Evolutionary conservation across 2,113 vertebrate genomes (phyloP), one percentile per base, ranked within the genome.

Genomic region (Brachirus orientalis): DNA sequence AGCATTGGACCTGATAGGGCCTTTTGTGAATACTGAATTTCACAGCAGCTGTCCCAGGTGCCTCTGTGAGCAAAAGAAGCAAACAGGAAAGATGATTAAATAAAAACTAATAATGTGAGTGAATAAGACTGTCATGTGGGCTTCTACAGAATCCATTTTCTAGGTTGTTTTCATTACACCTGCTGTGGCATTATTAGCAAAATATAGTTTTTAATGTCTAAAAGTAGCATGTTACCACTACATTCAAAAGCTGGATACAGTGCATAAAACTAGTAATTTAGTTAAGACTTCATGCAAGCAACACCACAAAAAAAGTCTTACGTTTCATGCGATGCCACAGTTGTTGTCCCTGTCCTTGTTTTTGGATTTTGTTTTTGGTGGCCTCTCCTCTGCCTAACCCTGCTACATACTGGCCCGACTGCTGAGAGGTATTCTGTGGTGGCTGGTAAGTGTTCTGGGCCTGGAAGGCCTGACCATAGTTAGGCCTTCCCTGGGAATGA

Each of bases 1-100:
- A 68, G 61, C 82, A 75, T 37, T 77, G 87, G 71, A 87, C 84
- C 79, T 87, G 86, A 56, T 95, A 95, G 1, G 94, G 94, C 62
- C 95, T 93, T 63, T 96, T 96, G 50, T 91, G 85, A 80, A 97
- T 94, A 81, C 95, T 97, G 89, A 97, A 97, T 82, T 97, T 97
- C 51, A 97, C 88, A 7, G 91, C 69, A 22, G 93, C 90, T 3
- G 94, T 68, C 16, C 95, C 96, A 19, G 96, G 96, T 55, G 96
- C 92, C 36, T 96, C 96, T 97, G 79, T 43, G n/a, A 28, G 1
- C 43, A 52, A 0, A 80, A 37, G 38, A 62, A 33, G 14, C 35
- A 54, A 1, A 35, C 0, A 7, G 0, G 4, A 43, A 54, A 40
- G 7, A 1, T 19, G 20, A 28, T 1, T 14, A 8, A 53, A 17